Evolutionary conservation across 1,140 invertebrate species (phyloP).

Genomic region (Lepidurus packardi): DNA sequence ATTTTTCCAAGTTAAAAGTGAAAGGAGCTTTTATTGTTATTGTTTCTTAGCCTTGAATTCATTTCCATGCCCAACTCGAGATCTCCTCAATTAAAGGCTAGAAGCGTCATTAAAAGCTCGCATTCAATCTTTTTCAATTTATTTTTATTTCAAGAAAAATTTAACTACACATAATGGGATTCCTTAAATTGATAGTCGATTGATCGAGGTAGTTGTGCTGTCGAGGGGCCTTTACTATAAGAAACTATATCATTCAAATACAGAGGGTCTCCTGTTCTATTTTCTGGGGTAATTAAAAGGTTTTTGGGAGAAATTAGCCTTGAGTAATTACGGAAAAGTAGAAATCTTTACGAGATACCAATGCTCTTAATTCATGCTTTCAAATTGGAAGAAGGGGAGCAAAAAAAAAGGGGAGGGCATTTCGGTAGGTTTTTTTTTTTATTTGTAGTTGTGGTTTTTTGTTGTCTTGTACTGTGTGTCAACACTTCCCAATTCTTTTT

Average conservation of each 20-base stretch:
- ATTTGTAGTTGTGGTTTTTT: too few relatives aligned
- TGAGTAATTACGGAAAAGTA: neutral
- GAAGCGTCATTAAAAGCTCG: neutral
- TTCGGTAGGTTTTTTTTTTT: too few relatives aligned
- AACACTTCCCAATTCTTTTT: neutral
- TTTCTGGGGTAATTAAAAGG: neutral
- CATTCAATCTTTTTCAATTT: too few relatives aligned
- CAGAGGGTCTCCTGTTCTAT: neutral
- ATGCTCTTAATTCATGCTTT: neutral
- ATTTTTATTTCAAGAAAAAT: neutral
- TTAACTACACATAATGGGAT: neutral
- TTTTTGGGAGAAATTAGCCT: neutral
- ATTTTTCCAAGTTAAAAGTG: neutral
- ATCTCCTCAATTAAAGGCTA: too few relatives aligned
- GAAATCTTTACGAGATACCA: neutral
- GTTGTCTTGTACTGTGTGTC: neutral
- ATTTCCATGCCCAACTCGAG: too few relatives aligned
- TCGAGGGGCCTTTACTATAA: conserved; percentile 3
- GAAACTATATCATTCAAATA: neutral
- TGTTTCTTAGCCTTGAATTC: too few relatives aligned
- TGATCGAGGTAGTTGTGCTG: neutral
- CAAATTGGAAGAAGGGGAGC: neutral
- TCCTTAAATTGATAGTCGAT: neutral
- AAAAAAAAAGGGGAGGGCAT: too few relatives aligned
- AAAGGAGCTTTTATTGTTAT: neutral